phyloP scores from a whole-genome alignment of 2,888 invertebrate genomes.

The Spilosoma lubricipeda region DNA sequence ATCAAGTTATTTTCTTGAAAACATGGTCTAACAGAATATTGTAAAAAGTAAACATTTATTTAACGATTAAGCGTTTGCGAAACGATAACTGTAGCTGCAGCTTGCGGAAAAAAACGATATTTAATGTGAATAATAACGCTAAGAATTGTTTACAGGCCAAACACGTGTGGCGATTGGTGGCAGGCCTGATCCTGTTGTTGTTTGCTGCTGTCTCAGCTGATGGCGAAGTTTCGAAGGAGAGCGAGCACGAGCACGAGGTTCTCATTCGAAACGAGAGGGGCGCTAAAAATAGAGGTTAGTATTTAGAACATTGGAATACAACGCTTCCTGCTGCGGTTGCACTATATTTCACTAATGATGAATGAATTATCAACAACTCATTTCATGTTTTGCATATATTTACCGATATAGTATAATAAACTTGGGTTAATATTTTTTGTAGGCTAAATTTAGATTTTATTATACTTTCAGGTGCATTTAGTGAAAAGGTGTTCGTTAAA shows the following conservation, averaged over 20 bases:
- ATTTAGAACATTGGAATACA: conserved; percentile 40
- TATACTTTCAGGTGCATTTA: too few species aligned
- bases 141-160: conserved; percentile 60
- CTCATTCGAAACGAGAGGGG: conserved; percentile 93
- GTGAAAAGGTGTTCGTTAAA: too few species aligned
- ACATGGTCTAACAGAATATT: neutral
- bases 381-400: neutral
- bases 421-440: neutral
- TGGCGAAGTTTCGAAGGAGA: conserved; percentile 92
- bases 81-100: conserved; percentile 13
- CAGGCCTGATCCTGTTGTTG: conserved; percentile 81
- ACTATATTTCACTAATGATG: conserved; percentile 20
- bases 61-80: conserved; percentile 34
- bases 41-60: neutral
- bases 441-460: neutral
- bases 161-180: conserved; percentile 77
- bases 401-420: neutral
- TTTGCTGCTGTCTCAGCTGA: conserved; percentile 84
- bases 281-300: conserved; percentile 90
- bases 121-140: conserved; percentile 6
- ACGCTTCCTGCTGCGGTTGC: conserved; percentile 32
- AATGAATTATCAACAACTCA: neutral
- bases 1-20: neutral
- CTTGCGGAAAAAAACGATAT: conserved; percentile 21
- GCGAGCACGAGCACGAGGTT: conserved; percentile 92